Evolutionary conservation across 2,888 invertebrate genomes (phyloP), one percentile per base, ranked within the genome.

Genomic region (Cheilosia impressa): DNA sequence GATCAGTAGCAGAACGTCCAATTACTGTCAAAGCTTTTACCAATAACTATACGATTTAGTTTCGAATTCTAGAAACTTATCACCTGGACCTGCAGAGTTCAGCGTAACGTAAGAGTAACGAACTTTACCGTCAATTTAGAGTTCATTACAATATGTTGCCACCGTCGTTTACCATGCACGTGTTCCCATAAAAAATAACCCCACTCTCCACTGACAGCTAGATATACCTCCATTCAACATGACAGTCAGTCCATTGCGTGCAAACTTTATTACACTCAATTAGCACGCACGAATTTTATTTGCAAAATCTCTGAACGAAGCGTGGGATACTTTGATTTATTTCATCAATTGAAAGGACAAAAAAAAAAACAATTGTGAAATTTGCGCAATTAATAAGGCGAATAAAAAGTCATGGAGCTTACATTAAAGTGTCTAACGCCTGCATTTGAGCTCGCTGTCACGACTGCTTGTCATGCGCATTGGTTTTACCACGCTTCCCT

Each of bases 341-440:
- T 66, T 27, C 60, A 62, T 60, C 60, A 71, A 71, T 57, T 72
- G 24, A 0, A 66, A 41, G 55, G 9, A 9, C 15, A 50, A 53
- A 73, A 50, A 68, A 13, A 43, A 38, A 80, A 41, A 62, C 13
- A 34, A 63, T 75, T 81, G 68, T 57, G 63, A 63, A 77, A 77
- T 57, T 58, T 63, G 72, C 52, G 47, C 66, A 77, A 71, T 71
- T 76, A 76, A 71, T 81, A 55, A 52, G 45, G 57, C 60, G 52
- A 63, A 79, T 72, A 60, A 79, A 38, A 72, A 71, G 24, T 22
- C 65, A 62, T 72, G 53, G 27, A 53, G 22, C 19, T 53, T 3
- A 31, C 27, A 24, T 45, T 34, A 41, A 19, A 60, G 27, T 50
- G 38, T 34, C 69, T 71, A 63, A 57, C 31, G 63, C 50, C 50